These are phyloP conservation scores for Aethes cnicana DNA, from an alignment of 2,888 invertebrate species.

Conservation along the genomic window DNA sequence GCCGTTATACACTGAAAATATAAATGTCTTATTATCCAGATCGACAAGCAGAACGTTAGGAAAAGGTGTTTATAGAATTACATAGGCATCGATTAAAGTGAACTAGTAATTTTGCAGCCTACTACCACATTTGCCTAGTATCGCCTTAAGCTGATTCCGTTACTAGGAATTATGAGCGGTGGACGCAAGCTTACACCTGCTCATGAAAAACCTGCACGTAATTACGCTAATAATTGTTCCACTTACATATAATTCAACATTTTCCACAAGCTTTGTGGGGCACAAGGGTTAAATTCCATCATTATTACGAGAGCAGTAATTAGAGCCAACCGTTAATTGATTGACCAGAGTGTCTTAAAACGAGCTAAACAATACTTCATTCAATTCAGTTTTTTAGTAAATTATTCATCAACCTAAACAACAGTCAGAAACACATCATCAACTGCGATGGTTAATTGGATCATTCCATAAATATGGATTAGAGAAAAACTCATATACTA, in stretches of 20 bases:
- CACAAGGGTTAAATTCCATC: too few species aligned
- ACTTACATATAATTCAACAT: slow-evolving; percentile 45
- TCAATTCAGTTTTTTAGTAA: too few species aligned
- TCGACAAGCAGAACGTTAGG: slow-evolving; percentile 53
- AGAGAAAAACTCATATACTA: slow-evolving; percentile 1
- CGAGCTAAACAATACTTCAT: too few species aligned
- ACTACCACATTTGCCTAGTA: slow-evolving; percentile 73
- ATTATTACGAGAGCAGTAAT: too few species aligned
- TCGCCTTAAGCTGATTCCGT: slow-evolving; percentile 74
- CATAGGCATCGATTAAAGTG: slow-evolving; percentile 66
- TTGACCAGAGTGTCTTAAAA: too few species aligned
- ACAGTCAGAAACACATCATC: too few species aligned
- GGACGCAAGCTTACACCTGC: slow-evolving; percentile 72
- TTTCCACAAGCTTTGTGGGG: too few species aligned
- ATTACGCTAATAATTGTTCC: slow-evolving; percentile 70
- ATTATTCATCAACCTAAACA: too few species aligned
- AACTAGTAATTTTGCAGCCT: slow-evolving; percentile 70
- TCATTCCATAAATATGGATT: slow-evolving; percentile 4
- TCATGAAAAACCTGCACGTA: slow-evolving; percentile 69
- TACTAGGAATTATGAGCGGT: slow-evolving; percentile 73
- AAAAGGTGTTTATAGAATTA: slow-evolving; percentile 67
- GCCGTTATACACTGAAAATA: slow-evolving; percentile 26
- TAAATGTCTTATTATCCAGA: slow-evolving; percentile 26
- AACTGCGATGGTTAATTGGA: too few species aligned
- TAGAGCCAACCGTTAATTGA: too few species aligned